Evolutionary conservation across 2,113 vertebrate species (phyloP).

Genomic region (Galbula dea): DNA sequence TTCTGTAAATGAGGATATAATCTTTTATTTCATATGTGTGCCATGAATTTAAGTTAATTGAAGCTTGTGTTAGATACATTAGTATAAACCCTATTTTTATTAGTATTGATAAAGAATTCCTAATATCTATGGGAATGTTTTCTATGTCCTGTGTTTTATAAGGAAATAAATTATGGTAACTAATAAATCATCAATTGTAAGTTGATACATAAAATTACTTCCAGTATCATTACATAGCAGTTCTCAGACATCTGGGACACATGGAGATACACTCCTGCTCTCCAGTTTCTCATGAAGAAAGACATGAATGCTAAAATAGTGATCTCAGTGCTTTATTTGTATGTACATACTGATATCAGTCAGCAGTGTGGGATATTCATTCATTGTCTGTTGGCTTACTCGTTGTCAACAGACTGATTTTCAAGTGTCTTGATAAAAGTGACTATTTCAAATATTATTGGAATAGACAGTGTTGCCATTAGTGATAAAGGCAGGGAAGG

Average conservation of each 20-base stretch:
- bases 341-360: background rate
- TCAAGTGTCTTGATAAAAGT: background rate
- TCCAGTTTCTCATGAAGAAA: background rate
- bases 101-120: background rate
- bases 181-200: background rate
- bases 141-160: background rate
- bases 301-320: background rate
- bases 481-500: background rate
- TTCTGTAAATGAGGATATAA: background rate
- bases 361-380: background rate
- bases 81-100: background rate
- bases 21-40: background rate
- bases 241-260: background rate
- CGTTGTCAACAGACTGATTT: background rate
- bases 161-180: background rate
- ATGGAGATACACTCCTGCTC: background rate
- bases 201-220: background rate
- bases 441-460: background rate
- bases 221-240: background rate
- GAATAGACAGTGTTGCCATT: background rate
- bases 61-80: background rate
- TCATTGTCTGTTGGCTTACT: background rate
- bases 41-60: background rate
- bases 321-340: background rate
- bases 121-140: background rate